Evolutionary conservation across 2,797 vertebrate species (phyloP), one percentile per base, ranked within the genome.

Genomic region (Gadopsis marmoratus): DNA sequence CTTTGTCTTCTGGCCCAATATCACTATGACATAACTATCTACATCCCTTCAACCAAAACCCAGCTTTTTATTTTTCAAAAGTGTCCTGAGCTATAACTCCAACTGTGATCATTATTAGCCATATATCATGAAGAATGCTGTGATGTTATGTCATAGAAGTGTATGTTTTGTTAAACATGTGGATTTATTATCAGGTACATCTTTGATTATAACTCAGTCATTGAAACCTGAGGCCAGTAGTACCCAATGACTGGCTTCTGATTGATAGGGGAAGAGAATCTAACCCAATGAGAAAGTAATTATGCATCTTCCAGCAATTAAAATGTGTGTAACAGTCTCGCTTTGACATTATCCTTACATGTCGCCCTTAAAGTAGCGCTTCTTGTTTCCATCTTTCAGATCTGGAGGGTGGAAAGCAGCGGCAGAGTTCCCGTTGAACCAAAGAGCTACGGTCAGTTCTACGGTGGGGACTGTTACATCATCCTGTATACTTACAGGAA

Each of bases 401-500:
- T 98, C 71, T 98, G 96, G 96, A 96, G 97, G n/a, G 96, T 98
- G 71, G 97, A 98, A 87, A 96, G 91, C 84, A 94, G 86, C 0
- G 96, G 96, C 51, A 94, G 96, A 76, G 88, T 97, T 51, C 94
- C 93, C 21, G 81, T 97, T 10, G 93, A 94, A 63, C 91, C 83
- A 0, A 78, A 88, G 26, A 93, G 89, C 0, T 96, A 96, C 0
- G 97, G 96, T 0, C 96, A 98, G 79, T 97, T 98, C 92, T 98
- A 96, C 1, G 96, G 97, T 1, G 97, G 97, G 1, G 97, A 98
- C 90, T 97, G 97, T 89, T 98, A 98, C 91, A 97, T 98, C 64
- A 96, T 98, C 73, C 95, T 98, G 67, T 98, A 98, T 81, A 97
- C 95, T 3, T 97, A 97, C 12, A 54, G 59, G 53, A 88, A 17